Evolutionary conservation across 2,888 invertebrate species (phyloP), one percentile per base, ranked within the genome.

Genomic region (Branchipolynoe longqiensis): DNA sequence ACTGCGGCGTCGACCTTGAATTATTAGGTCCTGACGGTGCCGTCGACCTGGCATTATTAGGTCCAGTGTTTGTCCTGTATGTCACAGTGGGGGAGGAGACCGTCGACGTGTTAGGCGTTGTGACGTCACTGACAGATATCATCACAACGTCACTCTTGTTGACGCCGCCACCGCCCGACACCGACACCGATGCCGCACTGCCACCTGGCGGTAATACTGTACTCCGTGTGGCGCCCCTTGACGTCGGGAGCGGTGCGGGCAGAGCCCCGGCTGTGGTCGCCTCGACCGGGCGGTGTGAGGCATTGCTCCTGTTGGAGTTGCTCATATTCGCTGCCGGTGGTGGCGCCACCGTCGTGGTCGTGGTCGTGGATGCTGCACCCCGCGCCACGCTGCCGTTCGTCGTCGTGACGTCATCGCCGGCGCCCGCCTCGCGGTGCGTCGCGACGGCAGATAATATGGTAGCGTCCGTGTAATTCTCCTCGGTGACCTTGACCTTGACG

Each of bases 161-260:
- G 1, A 12, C 2, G 25, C 62, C 25, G 12, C 28, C 25, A 62
- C 28, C 3, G 2, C 28, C 62, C 14, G 62, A 25, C 25, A 25
- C 18, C 14, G 59, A 18, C n/a, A 25, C 14, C 22, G 59, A 59
- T 25, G 59, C 59, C n/a, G 4, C n/a, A n/a, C n/a, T n/a, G n/a
- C n/a, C 64, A 8, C 28, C 64, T 33, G 38, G 33, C 33, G 69
- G 36, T 69, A 69, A 69, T 69, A 69, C 69, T 69, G 69, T 69
- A 22, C 31, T 62, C 58, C 25, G 58, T 14, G 4, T 25, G 58
- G 4, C 58, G 4, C 58, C 18, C 48, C 8, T 8, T 8, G 18
- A 8, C 48, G 8, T 18, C 48, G 48, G 48, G 8, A 48, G 8
- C 8, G 48, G 8, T 18, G 48, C 18, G 48, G 48, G 48, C n/a